Percentiles rank a stretch among this genome's conserved stretches.
Evolutionary conservation across 2,888 invertebrate species (phyloP).

Genomic region (Oscheius sp.): DNA sequence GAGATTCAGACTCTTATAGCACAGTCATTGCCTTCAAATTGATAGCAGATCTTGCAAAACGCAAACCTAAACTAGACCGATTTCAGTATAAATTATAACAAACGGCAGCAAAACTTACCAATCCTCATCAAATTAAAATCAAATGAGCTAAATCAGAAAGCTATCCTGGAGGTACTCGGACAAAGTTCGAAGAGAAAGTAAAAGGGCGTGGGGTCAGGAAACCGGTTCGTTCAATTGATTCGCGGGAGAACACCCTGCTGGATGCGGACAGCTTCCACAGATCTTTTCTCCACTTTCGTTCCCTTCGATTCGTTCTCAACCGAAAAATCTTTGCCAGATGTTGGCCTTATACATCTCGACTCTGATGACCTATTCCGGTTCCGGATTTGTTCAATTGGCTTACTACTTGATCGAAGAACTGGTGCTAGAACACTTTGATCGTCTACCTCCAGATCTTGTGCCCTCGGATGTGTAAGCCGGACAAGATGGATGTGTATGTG

Average conservation of each 20-base stretch:
- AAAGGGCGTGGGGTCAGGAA: too few relatives aligned
- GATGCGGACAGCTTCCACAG: background rate
- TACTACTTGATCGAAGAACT: conserved; percentile 59
- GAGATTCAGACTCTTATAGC: too few relatives aligned
- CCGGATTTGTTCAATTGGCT: conserved; percentile 60
- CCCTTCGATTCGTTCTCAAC: background rate
- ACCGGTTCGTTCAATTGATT: background rate
- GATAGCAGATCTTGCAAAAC: too few relatives aligned
- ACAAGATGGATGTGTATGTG: conserved; percentile 2
- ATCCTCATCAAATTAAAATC: too few relatives aligned
- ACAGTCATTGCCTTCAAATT: too few relatives aligned
- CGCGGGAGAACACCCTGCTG: background rate
- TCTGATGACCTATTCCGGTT: conserved; percentile 56
- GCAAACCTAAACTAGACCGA: too few relatives aligned
- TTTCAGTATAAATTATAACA: too few relatives aligned
- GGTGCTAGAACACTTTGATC: conserved; percentile 59
- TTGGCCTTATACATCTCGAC: conserved; percentile 31
- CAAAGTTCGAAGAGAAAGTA: too few relatives aligned
- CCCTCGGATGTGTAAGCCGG: conserved; percentile 15
- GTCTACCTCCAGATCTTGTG: conserved; percentile 27
- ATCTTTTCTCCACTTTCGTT: background rate
- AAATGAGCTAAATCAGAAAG: too few relatives aligned
- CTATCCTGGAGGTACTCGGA: too few relatives aligned
- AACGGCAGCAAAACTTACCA: too few relatives aligned
- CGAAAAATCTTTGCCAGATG: conserved; percentile 21